Percentiles rank a stretch among this genome's conserved stretches.
Evolutionary conservation across 2,113 vertebrate genomes (phyloP).

Genomic region (Lasiurus cinereus): DNA sequence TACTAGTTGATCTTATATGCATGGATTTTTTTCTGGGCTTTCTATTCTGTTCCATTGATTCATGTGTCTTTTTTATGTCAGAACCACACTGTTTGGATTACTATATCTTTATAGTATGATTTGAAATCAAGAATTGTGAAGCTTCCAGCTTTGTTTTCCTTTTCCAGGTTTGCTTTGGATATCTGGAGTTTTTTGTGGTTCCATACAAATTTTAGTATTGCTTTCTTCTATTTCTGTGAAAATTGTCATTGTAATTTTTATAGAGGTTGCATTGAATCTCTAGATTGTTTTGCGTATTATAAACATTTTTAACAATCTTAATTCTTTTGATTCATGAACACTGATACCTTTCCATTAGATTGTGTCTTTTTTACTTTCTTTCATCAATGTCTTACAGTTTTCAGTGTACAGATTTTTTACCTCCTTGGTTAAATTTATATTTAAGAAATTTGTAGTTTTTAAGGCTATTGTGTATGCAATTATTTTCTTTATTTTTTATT

Average conservation of each 20-base stretch:
- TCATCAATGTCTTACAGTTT: background rate
- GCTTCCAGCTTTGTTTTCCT: background rate
- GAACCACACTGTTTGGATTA: background rate
- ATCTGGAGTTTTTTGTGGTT: background rate
- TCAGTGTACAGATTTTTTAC: background rate
- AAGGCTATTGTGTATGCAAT: background rate
- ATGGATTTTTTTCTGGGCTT: background rate
- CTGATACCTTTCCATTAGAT: background rate
- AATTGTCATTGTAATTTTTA: background rate
- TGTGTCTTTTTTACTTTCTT: background rate
- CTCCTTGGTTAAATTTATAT: background rate
- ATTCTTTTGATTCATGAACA: background rate
- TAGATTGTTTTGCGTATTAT: background rate
- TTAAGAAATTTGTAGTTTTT: background rate
- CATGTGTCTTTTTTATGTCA: background rate
- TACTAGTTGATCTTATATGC: background rate
- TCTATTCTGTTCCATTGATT: background rate
- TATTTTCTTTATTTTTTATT: constrained; percentile 11
- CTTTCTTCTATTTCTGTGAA: background rate
- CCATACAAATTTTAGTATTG: background rate
- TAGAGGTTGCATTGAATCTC: background rate
- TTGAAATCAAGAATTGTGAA: background rate
- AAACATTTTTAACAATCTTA: constrained; percentile 21
- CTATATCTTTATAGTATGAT: background rate
- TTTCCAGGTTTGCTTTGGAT: background rate